phyloP scores from a whole-genome alignment of 2,797 vertebrate genomes.

The Hirundo rustica region DNA sequence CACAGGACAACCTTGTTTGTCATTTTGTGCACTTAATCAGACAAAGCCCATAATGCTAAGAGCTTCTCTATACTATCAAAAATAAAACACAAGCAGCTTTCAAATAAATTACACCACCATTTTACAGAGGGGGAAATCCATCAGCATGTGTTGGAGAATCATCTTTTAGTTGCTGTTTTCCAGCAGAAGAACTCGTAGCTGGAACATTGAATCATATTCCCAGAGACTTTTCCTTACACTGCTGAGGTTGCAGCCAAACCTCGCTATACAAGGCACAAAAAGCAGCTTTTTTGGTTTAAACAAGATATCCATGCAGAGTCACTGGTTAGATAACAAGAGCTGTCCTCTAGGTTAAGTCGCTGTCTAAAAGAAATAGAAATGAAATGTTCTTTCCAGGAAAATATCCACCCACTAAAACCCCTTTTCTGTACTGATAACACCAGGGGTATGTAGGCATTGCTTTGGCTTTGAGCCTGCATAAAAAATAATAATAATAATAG shows the following conservation, averaged over 20 bases:
- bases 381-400: not conserved
- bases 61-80: conserved; percentile 74
- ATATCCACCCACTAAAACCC: not conserved
- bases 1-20: conserved; percentile 79
- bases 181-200: not conserved
- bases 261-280: fast-evolving
- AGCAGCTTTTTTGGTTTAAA: not conserved
- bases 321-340: not conserved
- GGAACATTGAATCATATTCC: not conserved
- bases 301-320: not conserved
- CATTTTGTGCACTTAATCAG: conserved; percentile 81
- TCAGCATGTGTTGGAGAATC: not conserved
- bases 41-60: conserved; percentile 76
- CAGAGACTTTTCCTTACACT: not conserved
- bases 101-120: conserved; percentile 67
- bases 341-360: not conserved
- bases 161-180: not conserved
- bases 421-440: not conserved
- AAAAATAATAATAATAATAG: not conserved
- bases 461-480: not conserved
- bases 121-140: conserved; percentile 1
- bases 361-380: not conserved
- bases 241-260: not conserved
- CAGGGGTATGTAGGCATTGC: not conserved
- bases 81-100: conserved; percentile 79